Base-by-base conservation (phyloP, 2,113 vertebrate species). In the Pachypanchax playfairii region DNA sequence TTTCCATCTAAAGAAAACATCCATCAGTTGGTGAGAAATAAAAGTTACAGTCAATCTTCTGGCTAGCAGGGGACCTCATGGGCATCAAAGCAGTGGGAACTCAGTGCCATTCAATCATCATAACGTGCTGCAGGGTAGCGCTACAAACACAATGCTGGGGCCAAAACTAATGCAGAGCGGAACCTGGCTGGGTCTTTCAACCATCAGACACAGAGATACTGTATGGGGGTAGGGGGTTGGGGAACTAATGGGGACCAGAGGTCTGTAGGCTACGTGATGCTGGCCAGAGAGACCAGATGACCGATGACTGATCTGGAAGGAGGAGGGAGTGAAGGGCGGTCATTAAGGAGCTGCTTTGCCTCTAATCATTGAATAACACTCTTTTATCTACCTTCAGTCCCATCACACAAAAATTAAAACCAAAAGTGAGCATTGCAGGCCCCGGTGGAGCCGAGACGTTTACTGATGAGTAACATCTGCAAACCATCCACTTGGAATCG, bases 181-280 rank as follows among this genome's bases (percentile, higher is more conserved):
- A 90, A 86, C 81, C 70, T 28, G 55, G 24, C 70, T 69, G 73
- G 59, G 74, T 67, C 66, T 73, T 76, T 82, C 63, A 68, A 70
- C 49, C 79, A 79, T 49, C 15, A 48, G 73, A 65, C 61, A 65
- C 25, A 42, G 56, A 87, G 66, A 86, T 73, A 84, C 77, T 72
- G 71, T 20, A 38, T 35, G 39, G 21, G 39, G 60, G 33, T 20
- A 22, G 6, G 29, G 38, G n/a, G 47, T 29, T 39, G 73, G 66
- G 36, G 24, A 44, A 57, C 77, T 90, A 91, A 92, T 91, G 86
- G 86, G 84, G 75, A 84, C 75, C 81, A 88, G 80, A 87, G 85
- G 82, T 54, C 70, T 75, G 66, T 33, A 68, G 77, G 75, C 69
- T 75, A 81, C 56, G 62, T 87, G 84, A 88, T 75, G 75, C 84